A percentile compares a stretch with the other conserved stretches of the same genome.
Conservation (phyloP, 1,140 invertebrate species). For the Drosophila kohkoa region DNA sequence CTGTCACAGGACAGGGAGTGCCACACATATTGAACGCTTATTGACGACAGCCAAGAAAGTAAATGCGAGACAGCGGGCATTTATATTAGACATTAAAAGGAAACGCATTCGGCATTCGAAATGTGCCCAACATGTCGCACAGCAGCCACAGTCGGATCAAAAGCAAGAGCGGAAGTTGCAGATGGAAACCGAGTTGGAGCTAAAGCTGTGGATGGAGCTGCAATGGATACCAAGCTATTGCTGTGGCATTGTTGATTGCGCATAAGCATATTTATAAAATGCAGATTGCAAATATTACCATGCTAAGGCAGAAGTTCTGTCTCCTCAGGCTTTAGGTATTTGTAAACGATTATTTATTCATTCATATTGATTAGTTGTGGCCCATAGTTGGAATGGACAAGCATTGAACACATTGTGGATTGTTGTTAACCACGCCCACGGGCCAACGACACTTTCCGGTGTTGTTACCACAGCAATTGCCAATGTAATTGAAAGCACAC, state of each 20-base stretch:
- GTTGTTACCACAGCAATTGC: slow-evolving; percentile 76
- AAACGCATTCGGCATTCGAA: slow-evolving; percentile 60
- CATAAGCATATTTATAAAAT: slow-evolving; percentile 82
- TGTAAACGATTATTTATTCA: slow-evolving; percentile 76
- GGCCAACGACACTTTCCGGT: slow-evolving; percentile 46
- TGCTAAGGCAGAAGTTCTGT: not conserved
- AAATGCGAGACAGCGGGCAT: slow-evolving; percentile 73
- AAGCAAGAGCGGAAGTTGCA: slow-evolving; percentile 10
- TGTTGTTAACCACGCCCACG: slow-evolving; percentile 30
- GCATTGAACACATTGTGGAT: not conserved
- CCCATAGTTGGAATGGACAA: slow-evolving; percentile 6
- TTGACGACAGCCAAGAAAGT: slow-evolving; percentile 57
- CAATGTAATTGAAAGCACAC: slow-evolving; percentile 77
- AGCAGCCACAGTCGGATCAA: slow-evolving; percentile 24
- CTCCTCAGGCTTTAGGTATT: slow-evolving; percentile 45
- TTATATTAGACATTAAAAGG: slow-evolving; percentile 82
- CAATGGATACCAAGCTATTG: slow-evolving; percentile 16
- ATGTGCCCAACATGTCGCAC: slow-evolving; percentile 70
- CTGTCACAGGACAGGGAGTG: slow-evolving; percentile 32
- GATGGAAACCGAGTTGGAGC: slow-evolving; percentile 1
- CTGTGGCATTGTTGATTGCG: slow-evolving; percentile 71
- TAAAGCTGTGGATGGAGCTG: not conserved
- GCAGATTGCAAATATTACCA: slow-evolving; percentile 70
- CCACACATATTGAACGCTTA: slow-evolving; percentile 38
- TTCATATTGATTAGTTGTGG: slow-evolving; percentile 73